Base-by-base conservation (phyloP, 2,113 vertebrate species). In the Pelobates fuscus region DNA sequence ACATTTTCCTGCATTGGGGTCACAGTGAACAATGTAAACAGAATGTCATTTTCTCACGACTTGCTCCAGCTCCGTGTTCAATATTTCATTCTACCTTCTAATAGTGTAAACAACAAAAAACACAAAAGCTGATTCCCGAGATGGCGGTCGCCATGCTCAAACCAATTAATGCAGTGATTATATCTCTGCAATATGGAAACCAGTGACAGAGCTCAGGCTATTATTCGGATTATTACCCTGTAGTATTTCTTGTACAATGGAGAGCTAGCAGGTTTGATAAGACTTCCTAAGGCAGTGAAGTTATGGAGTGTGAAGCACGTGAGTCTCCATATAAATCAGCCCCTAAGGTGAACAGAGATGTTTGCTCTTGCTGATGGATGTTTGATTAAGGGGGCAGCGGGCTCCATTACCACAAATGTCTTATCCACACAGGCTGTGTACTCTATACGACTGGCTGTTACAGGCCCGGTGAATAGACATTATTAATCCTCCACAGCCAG, bases 291-390 rank as follows among this genome's bases (percentile, higher is more conserved):
- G 23, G 29, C 49, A 43, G 71, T 37, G 10, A 43, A 27, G 61
- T 57, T 57, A 37, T 41, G 15, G 71, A 65, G 71, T 66, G 30
- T 44, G 52, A 74, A 26, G 52, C 54, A 58, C 61, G 64, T 41
- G 52, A 67, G 63, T 15, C 32, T 67, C 63, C 63, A 67, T 67
- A 75, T 67, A 75, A 75, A 75, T 74, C 71, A 74, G 71, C 27
- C 30, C 49, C 30, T n/a, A 24, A 61, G 49, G 62, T 58, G 30
- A 58, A 32, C 7, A 21, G 23, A 67, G 52, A 67, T 74, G 61
- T 58, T 66, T 74, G 7, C 27, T 26, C 18, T 29, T 20, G 61
- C 30, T 66, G 46, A 74, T 44, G 52, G 63, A 59, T 75, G 37
- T 75, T 67, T 75, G 52, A 75, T 75, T 75, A 67, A 67, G 54